A percentile compares a stretch with the other conserved stretches of the same genome.
Evolutionary conservation across 2,797 vertebrate genomes (phyloP).

Genomic region (Ateles fusciceps): DNA sequence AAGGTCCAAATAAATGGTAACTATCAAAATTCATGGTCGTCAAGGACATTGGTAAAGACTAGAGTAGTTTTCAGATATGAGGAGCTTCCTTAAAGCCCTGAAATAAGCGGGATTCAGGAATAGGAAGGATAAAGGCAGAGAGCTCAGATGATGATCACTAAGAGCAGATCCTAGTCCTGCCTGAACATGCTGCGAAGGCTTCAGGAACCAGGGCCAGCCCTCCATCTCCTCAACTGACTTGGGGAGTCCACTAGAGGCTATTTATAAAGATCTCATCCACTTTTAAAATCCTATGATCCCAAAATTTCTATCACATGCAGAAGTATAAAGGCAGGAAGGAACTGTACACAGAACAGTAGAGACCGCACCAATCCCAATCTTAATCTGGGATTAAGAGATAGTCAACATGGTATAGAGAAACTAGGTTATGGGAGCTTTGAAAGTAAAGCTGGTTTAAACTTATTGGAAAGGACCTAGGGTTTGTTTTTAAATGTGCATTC

Average conservation of each 20-base stretch:
- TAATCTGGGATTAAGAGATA: background rate
- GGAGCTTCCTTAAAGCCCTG: background rate
- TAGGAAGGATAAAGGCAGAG: background rate
- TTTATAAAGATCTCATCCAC: background rate
- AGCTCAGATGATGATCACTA: background rate
- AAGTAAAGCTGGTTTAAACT: background rate
- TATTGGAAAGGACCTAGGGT: background rate
- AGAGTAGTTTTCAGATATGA: background rate
- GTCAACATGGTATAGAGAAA: background rate
- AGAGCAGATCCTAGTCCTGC: background rate
- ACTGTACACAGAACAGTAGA: background rate
- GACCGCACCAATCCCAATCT: background rate
- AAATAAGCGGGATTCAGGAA: background rate
- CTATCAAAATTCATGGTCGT: background rate
- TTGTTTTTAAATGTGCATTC: background rate
- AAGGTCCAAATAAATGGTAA: background rate
- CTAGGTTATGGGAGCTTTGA: background rate
- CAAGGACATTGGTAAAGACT: background rate
- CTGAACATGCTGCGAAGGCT: background rate
- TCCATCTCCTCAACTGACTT: background rate
- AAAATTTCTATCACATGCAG: background rate
- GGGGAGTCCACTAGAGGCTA: background rate
- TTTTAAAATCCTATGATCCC: background rate
- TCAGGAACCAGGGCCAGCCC: background rate
- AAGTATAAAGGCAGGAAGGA: background rate